These are phyloP conservation scores for Buathra laborator DNA, from an alignment of 2,888 invertebrate genomes.

Conservation along the genomic window DNA sequence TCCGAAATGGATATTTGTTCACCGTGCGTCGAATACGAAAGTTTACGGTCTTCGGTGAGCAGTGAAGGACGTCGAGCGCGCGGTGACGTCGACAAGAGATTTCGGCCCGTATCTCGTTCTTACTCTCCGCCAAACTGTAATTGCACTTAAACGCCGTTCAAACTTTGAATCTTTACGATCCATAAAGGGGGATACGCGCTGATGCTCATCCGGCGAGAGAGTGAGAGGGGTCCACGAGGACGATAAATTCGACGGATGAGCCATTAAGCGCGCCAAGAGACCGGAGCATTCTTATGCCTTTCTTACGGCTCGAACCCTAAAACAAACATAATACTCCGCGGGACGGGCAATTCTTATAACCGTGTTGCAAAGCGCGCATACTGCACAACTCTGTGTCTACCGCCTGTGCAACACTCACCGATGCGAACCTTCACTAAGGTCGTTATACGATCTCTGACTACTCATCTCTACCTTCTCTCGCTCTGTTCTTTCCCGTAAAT, in stretches of 20 bases:
- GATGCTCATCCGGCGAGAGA: slow-evolving; percentile 60
- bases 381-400: neutral
- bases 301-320: slow-evolving; percentile 68
- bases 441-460: slow-evolving; percentile 50
- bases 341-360: slow-evolving; percentile 57
- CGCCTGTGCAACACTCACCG: slow-evolving; percentile 15
- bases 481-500: slow-evolving; percentile 75
- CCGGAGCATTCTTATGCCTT: slow-evolving; percentile 51
- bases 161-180: slow-evolving; percentile 79
- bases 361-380: slow-evolving; percentile 53
- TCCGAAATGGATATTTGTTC: slow-evolving; percentile 24
- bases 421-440: slow-evolving; percentile 24
- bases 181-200: slow-evolving; percentile 74
- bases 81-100: slow-evolving; percentile 43
- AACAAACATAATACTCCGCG: slow-evolving; percentile 70
- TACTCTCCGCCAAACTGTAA: slow-evolving; percentile 71
- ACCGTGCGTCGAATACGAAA: slow-evolving; percentile 25
- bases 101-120: slow-evolving; percentile 50
- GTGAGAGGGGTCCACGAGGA: slow-evolving; percentile 38
- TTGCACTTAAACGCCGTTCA: slow-evolving; percentile 76
- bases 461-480: slow-evolving; percentile 33
- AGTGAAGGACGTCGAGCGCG: slow-evolving; percentile 30
- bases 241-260: slow-evolving; percentile 79
- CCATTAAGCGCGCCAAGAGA: slow-evolving; percentile 73
- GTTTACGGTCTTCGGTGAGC: slow-evolving; percentile 37